A percentile compares a stretch with the other conserved stretches of the same genome.
Evolutionary conservation across 2,113 vertebrate genomes (phyloP).

Genomic region (Pelodiscus sinensis): DNA sequence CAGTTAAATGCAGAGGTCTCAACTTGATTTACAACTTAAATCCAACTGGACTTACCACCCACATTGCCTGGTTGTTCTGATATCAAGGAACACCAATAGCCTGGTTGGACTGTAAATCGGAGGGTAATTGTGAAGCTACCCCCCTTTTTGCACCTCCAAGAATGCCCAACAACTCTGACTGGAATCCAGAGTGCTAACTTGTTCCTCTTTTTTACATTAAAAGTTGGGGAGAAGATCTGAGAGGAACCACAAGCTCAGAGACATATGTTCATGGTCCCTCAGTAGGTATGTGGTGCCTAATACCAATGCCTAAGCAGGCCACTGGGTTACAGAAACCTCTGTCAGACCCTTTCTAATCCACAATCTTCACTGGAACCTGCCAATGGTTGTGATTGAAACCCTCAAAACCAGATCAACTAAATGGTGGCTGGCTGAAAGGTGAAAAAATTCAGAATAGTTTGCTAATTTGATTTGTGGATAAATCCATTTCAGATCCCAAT

Average conservation of each 20-base stretch:
- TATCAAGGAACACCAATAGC: not conserved
- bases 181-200: not conserved
- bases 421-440: not conserved
- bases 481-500: not conserved
- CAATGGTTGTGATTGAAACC: not conserved
- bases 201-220: not conserved
- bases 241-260: not conserved
- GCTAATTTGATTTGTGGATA: not conserved
- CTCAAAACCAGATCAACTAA: not conserved
- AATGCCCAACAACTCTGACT: not conserved
- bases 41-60: not conserved
- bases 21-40: not conserved
- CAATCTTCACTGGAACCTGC: not conserved
- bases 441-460: not conserved
- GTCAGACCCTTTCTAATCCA: not conserved
- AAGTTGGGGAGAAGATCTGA: not conserved
- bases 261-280: not conserved
- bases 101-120: not conserved
- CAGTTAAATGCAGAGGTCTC: not conserved
- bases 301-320: not conserved
- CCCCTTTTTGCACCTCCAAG: not conserved
- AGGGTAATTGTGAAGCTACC: not conserved
- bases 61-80: not conserved
- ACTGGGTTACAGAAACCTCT: not conserved
- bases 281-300: not conserved